phyloP scores from a whole-genome alignment of 2,888 invertebrate genomes.

The Elysia crispata region DNA sequence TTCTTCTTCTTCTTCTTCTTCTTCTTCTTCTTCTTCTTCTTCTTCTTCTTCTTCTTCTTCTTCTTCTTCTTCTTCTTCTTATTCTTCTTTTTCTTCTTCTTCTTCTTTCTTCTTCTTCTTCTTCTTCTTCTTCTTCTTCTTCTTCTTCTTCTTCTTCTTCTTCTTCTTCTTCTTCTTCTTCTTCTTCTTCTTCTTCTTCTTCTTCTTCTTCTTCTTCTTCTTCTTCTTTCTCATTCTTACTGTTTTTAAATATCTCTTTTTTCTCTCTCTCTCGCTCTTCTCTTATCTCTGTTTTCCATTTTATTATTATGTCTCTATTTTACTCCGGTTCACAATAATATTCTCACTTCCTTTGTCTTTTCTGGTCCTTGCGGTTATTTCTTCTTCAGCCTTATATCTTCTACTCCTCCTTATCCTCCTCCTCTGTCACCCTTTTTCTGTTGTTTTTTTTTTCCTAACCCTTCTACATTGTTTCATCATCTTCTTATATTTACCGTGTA shows the following conservation, averaged over 20 bases:
- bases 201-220: background rate
- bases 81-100: background rate
- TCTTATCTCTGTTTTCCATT: background rate
- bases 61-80: background rate
- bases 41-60: background rate
- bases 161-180: background rate
- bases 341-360: background rate
- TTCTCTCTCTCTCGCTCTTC: too few species aligned
- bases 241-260: background rate
- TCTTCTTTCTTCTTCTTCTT: background rate
- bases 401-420: background rate
- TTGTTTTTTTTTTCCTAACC: background rate
- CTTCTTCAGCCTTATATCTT: background rate
- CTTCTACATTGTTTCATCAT: background rate
- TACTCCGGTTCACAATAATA: background rate
- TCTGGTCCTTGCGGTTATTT: background rate
- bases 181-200: background rate
- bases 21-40: background rate
- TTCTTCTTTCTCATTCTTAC: background rate
- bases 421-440: background rate
- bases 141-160: too few species aligned
- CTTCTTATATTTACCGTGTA: too few species aligned
- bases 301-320: background rate
- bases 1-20: background rate
- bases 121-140: background rate